These are phyloP conservation scores for Liopterus haemorrhoidalis DNA, from an alignment of 2,888 invertebrate species.

Conservation along the genomic window DNA sequence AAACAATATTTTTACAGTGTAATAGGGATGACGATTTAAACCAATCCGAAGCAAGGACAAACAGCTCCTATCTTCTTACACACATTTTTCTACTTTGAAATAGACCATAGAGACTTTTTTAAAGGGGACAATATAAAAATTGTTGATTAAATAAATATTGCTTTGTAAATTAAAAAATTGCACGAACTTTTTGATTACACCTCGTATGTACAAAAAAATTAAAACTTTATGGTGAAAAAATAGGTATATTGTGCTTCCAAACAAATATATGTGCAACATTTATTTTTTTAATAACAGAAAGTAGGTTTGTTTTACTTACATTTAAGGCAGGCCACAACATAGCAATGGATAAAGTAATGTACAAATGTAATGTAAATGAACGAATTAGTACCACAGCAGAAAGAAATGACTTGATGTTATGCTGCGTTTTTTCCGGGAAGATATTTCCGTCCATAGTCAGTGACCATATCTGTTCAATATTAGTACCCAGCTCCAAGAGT, in stretches of 20 bases:
- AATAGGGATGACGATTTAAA: too few relatives aligned
- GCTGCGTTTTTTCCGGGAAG: constrained; percentile 45
- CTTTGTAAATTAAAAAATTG: too few relatives aligned
- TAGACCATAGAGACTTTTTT: too few relatives aligned
- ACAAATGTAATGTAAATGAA: constrained; percentile 53
- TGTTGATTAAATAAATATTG: too few relatives aligned
- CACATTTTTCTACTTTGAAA: too few relatives aligned
- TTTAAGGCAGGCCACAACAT: constrained; percentile 53
- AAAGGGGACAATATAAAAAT: too few relatives aligned
- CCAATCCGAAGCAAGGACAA: too few relatives aligned
- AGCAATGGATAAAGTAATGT: constrained; percentile 52
- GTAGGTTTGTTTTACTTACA: constrained; percentile 40
- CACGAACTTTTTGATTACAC: too few relatives aligned
- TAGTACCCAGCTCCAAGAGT: constrained; percentile 51
- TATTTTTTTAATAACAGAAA: not conserved
- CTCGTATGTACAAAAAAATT: not conserved
- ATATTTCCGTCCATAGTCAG: constrained; percentile 48
- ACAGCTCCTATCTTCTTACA: too few relatives aligned
- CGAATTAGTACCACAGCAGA: constrained; percentile 51
- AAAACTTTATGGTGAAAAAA: not conserved
- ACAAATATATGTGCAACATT: not conserved
- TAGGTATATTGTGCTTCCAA: not conserved
- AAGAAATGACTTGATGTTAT: constrained; percentile 49
- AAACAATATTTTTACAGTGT: too few relatives aligned
- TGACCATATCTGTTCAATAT: constrained; percentile 54